Evolutionary conservation across 2,113 vertebrate genomes (phyloP).

Genomic region (Alexandromys fortis): DNA sequence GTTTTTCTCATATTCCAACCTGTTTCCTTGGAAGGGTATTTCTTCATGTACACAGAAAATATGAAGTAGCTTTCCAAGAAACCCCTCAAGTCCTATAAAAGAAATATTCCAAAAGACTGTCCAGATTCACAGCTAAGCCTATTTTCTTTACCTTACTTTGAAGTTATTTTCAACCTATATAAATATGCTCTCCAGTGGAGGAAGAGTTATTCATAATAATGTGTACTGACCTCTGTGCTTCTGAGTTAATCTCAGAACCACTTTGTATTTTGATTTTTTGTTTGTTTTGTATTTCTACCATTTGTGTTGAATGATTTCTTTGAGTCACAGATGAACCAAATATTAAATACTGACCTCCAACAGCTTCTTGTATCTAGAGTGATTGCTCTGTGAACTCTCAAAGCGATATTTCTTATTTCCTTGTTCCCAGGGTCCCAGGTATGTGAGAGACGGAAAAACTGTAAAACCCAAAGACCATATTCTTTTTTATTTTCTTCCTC

Average conservation of each 20-base stretch:
- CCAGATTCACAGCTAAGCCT: background rate
- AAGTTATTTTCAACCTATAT: background rate
- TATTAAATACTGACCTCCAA: background rate
- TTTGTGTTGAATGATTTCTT: background rate
- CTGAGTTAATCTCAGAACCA: background rate
- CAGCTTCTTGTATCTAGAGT: background rate
- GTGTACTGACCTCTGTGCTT: background rate
- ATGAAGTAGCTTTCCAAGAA: background rate
- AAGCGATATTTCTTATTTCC: background rate
- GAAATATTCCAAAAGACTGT: background rate
- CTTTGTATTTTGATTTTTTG: background rate
- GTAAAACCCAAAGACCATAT: background rate
- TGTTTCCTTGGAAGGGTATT: background rate
- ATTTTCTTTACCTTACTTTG: slow-evolving; percentile 1
- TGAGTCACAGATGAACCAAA: background rate
- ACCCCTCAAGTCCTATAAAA: background rate
- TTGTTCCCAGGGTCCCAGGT: background rate
- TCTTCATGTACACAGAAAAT: background rate
- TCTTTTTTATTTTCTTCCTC: background rate
- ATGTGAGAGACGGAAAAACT: background rate
- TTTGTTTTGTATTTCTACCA: background rate
- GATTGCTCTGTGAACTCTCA: background rate
- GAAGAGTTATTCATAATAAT: background rate
- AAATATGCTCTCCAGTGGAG: background rate
- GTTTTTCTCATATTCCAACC: background rate